These are phyloP conservation scores for Palythoa caribaeorum DNA, from an alignment of 92 coral and sea anemone genomes.

Conservation along the genomic window DNA sequence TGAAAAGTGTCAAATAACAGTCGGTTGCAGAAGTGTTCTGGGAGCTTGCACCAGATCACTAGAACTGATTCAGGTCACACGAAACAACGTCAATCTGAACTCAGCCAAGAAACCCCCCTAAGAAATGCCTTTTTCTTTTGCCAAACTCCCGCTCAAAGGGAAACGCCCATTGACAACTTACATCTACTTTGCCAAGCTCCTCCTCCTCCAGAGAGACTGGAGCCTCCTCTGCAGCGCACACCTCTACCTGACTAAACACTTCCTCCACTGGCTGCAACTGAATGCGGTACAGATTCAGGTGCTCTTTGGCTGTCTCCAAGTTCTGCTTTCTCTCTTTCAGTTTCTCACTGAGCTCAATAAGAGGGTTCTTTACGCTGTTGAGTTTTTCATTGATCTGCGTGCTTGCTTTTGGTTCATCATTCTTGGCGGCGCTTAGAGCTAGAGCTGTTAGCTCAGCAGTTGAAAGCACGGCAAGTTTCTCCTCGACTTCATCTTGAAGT, in stretches of 20 bases:
- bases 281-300: conserved; percentile 76
- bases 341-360: conserved; percentile 80
- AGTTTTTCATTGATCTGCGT: conserved; percentile 78
- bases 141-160: background rate
- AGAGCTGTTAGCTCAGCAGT: conserved; percentile 82
- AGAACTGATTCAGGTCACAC: too few species aligned
- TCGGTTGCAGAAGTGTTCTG: too few species aligned
- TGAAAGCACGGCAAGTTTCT: conserved; percentile 73
- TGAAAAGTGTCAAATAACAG: too few species aligned
- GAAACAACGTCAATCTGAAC: too few species aligned
- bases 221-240: conserved; percentile 72
- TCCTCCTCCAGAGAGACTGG: conserved; percentile 86
- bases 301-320: conserved; percentile 77
- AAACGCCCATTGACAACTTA: conserved; percentile 44
- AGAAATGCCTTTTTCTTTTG: background rate
- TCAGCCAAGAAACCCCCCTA: background rate
- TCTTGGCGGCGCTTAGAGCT: conserved; percentile 77
- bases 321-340: conserved; percentile 87
- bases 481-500: conserved; percentile 76
- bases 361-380: conserved; percentile 68
- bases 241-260: conserved; percentile 87
- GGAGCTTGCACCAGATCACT: too few species aligned
- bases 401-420: conserved; percentile 94
- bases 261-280: conserved; percentile 90
- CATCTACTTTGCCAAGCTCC: conserved; percentile 94